Percentiles rank a stretch among this genome's conserved stretches.
phyloP scores from a whole-genome alignment of 2,113 vertebrate species.

The Glaucidium brasilianum region DNA sequence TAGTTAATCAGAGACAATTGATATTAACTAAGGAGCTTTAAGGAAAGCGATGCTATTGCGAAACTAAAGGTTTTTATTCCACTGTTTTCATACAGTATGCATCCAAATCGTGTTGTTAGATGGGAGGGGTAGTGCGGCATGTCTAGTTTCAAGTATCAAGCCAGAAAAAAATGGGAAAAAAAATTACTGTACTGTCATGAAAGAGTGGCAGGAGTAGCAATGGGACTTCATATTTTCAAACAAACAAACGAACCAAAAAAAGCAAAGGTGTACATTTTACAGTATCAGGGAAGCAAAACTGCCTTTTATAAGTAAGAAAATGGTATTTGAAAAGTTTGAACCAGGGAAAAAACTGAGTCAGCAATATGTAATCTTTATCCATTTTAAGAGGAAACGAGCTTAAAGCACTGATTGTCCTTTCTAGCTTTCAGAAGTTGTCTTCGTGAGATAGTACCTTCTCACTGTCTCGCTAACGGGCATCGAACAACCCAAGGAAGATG shows the following conservation, averaged over 20 bases:
- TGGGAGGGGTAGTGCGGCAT: slow-evolving; percentile 31
- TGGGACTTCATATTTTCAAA: slow-evolving; percentile 59
- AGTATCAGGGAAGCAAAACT: slow-evolving; percentile 94
- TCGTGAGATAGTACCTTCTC: slow-evolving; percentile 49
- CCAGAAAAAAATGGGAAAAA: slow-evolving; percentile 55
- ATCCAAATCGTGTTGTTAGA: slow-evolving; percentile 49
- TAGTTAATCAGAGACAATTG: slow-evolving; percentile 64
- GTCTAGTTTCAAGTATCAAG: slow-evolving; percentile 57
- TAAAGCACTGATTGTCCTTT: slow-evolving; percentile 89
- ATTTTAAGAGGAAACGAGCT: slow-evolving; percentile 71
- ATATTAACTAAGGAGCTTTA: slow-evolving; percentile 70
- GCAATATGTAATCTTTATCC: slow-evolving; percentile 81
- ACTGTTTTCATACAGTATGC: slow-evolving; percentile 62
- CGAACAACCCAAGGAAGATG: slow-evolving; percentile 69
- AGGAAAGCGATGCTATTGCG: slow-evolving; percentile 61
- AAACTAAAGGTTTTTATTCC: slow-evolving; percentile 61
- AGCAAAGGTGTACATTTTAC: slow-evolving; percentile 67
- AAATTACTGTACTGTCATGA: slow-evolving; percentile 41
- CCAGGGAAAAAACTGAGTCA: slow-evolving; percentile 77
- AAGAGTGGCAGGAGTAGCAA: slow-evolving; percentile 41
- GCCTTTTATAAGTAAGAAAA: slow-evolving; percentile 84
- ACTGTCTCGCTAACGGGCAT: slow-evolving; percentile 61
- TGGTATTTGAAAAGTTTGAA: slow-evolving; percentile 73
- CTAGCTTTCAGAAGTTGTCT: slow-evolving; percentile 75
- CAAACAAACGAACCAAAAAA: slow-evolving; percentile 20